These are phyloP conservation scores for Penaeus japonicus DNA, from an alignment of 1,140 invertebrate genomes.

Conservation along the genomic window DNA sequence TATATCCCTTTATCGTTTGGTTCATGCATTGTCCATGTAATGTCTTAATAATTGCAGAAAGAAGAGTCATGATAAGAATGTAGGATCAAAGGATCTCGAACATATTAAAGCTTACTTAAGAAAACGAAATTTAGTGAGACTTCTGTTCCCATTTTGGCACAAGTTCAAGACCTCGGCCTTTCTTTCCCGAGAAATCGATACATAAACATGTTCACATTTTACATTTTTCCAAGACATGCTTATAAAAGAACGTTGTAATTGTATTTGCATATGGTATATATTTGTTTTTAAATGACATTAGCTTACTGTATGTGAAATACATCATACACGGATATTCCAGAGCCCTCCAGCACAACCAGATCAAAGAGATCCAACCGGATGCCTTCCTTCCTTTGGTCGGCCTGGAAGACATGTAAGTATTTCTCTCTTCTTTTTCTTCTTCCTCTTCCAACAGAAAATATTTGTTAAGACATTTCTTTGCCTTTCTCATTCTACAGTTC, in stretches of 20 bases:
- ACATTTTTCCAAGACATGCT: not conserved
- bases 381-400: constrained; percentile 81
- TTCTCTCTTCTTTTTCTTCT: not conserved
- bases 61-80: no score
- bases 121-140: no score
- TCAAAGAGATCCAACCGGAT: constrained; percentile 83
- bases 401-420: constrained; percentile 89
- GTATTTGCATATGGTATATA: not conserved
- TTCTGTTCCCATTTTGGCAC: no score
- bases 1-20: no score
- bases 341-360: constrained; percentile 86
- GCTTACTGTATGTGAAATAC: not conserved
- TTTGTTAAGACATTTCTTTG: no score
- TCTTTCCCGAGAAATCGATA: not conserved
- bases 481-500: no score
- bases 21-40: no score
- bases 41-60: no score
- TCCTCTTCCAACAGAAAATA: not conserved
- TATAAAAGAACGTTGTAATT: no score
- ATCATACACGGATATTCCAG: constrained; percentile 69
- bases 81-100: no score
- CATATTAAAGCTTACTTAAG: no score
- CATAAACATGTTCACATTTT: not conserved
- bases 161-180: not conserved
- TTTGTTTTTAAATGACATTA: constrained; percentile 23